Base-by-base conservation (phyloP, 2,888 invertebrate genomes). In the Phortica okadai region DNA sequence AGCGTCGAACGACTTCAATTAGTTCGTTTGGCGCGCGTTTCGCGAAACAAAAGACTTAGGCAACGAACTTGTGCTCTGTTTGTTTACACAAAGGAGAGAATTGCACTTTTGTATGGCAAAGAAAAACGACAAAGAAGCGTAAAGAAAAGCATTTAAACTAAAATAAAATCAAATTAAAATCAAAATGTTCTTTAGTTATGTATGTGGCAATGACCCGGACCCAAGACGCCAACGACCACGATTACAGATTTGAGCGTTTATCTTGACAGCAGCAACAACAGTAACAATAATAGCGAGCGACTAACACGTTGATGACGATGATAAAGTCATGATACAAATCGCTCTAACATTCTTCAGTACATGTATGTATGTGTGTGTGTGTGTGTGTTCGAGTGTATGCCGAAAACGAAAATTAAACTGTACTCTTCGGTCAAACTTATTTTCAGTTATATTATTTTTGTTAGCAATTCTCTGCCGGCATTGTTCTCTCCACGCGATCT, bases 31-130 rank as follows among this genome's bases (percentile, higher is more conserved):
- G 10, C 8, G 50, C 50, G 50, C 14, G 10, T 8, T 14, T 50
- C 3, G 16, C 2, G 70, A 79, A 82, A 82, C 80, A 81, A 85
- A 87, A 86, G 85, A 85, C 85, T 86, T 75, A 77, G 72, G 76
- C 82, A 78, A 81, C 82, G 81, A 85, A 85, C 85, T 88, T 84
- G 88, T 6, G 50, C 50, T 3, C 50, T 11, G 45, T 45, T 45
- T 45, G 45, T 6, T 10, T 45, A 8, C 21, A 21, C 21, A 21
- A 21, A 21, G n/a, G n/a, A n/a, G 50, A 14, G 50, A 50, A 50
- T 6, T 50, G 50, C 50, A 50, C 50, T 50, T 50, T 50, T 3
- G 14, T 14, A 2, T 33, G 33, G 33, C 14, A 59, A 59, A 59
- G 59, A 59, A 59, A 59, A 16, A 21, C 14, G 7, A 59, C 7